phyloP scores from a whole-genome alignment of 1,140 invertebrate genomes.

The Dinoponera quadriceps region DNA sequence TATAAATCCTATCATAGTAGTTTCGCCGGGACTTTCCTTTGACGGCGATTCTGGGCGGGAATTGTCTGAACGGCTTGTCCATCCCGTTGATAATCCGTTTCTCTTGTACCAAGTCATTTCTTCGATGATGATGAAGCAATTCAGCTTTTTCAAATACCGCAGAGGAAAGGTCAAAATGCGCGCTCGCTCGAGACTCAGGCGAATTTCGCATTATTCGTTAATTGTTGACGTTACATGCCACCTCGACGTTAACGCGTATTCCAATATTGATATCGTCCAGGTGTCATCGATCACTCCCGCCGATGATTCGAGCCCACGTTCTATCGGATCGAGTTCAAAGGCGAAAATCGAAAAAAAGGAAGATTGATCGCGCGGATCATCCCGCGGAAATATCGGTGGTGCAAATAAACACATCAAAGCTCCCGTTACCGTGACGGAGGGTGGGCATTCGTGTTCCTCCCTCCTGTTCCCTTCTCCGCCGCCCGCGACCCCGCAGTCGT shows the following conservation, averaged over 20 bases:
- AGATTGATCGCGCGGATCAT: constrained; percentile 42
- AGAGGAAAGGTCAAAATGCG: neutral
- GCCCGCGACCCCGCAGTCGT: constrained; percentile 25
- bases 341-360: constrained; percentile 18
- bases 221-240: neutral
- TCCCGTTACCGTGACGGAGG: constrained; percentile 39
- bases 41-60: neutral
- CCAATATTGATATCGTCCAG: constrained; percentile 1
- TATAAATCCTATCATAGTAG: neutral
- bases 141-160: neutral
- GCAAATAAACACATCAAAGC: constrained; percentile 65
- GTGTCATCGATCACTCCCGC: neutral
- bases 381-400: constrained; percentile 23
- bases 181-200: neutral
- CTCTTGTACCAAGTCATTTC: neutral
- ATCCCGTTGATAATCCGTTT: neutral
- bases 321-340: neutral
- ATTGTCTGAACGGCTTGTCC: no score
- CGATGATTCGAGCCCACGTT: neutral
- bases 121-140: neutral
- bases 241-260: neutral
- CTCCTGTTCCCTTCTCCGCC: constrained; percentile 18
- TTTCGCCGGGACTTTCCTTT: neutral
- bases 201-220: neutral
- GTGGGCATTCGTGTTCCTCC: constrained; percentile 20